A percentile compares a stretch with the other conserved stretches of the same genome.
phyloP scores from a whole-genome alignment of 2,888 invertebrate genomes.

The Leptothorax acervorum region DNA sequence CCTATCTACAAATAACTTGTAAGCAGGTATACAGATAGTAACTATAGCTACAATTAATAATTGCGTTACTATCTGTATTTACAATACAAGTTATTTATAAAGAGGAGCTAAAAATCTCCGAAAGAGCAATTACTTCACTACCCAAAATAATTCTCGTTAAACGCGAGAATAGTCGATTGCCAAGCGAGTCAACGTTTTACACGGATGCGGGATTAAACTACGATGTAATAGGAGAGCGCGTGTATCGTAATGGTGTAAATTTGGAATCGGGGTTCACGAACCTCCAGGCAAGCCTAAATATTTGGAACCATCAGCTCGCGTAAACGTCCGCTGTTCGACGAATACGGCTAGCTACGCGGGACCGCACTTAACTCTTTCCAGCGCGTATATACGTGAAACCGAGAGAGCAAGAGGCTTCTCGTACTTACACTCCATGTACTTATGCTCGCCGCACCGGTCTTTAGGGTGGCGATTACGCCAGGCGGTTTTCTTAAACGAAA shows the following conservation, averaged over 20 bases:
- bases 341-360: constrained; percentile 58
- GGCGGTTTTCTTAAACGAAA: constrained; percentile 27
- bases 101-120: not conserved
- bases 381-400: constrained; percentile 15
- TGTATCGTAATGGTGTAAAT: constrained; percentile 58
- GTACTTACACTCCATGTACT: constrained; percentile 31
- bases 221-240: constrained; percentile 47
- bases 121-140: not conserved
- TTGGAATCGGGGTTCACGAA: constrained; percentile 72
- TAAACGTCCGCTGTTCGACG: constrained; percentile 68
- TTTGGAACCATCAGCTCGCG: constrained; percentile 67
- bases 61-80: not conserved
- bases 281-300: constrained; percentile 69
- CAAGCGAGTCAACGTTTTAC: not conserved
- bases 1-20: not conserved
- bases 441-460: not conserved
- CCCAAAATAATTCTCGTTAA: not conserved
- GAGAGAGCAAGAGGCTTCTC: not conserved
- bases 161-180: not conserved
- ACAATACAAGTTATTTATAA: not conserved
- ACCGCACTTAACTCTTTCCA: constrained; percentile 44
- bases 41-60: too few relatives aligned
- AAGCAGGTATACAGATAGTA: not conserved
- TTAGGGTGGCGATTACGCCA: not conserved
- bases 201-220: not conserved